Evolutionary conservation across 2,113 vertebrate species (phyloP).

Genomic region (Orycteropus afer): DNA sequence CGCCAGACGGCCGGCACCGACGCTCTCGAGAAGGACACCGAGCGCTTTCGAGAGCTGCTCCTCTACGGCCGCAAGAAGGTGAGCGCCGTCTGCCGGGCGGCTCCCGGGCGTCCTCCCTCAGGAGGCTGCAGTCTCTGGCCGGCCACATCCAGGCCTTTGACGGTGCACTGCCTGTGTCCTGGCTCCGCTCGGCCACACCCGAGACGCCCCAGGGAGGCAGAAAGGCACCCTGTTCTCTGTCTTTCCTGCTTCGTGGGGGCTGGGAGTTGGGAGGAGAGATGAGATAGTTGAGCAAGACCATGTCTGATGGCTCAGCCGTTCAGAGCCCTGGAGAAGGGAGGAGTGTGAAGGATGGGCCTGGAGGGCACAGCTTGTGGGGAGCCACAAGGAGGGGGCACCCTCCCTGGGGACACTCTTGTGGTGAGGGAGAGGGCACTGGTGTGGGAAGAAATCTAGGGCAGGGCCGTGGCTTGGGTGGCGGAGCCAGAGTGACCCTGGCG

Average conservation of each 20-base stretch:
- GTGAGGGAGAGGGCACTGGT: too few species aligned
- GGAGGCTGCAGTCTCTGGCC: background rate
- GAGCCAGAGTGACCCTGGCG: background rate
- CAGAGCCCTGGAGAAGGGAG: background rate
- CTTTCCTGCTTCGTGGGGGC: background rate
- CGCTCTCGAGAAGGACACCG: constrained; percentile 92
- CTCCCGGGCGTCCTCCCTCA: too few species aligned
- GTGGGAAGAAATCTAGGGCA: background rate
- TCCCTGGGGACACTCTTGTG: background rate
- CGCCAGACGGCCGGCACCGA: constrained; percentile 87
- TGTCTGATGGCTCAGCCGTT: background rate
- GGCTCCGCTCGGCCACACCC: background rate
- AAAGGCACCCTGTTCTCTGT: background rate
- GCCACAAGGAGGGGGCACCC: background rate
- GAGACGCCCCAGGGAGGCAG: too few species aligned
- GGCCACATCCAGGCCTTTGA: too few species aligned
- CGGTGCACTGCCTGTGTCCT: background rate
- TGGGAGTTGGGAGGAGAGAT: background rate
- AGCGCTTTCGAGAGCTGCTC: constrained; percentile 96
- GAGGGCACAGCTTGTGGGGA: background rate
- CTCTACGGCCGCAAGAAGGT: constrained; percentile 98
- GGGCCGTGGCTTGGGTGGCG: background rate
- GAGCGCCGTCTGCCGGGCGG: background rate
- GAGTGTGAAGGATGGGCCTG: background rate
- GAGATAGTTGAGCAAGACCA: too few species aligned